Base-by-base conservation (phyloP, 2,888 invertebrate species). In the Adela reaumurella region DNA sequence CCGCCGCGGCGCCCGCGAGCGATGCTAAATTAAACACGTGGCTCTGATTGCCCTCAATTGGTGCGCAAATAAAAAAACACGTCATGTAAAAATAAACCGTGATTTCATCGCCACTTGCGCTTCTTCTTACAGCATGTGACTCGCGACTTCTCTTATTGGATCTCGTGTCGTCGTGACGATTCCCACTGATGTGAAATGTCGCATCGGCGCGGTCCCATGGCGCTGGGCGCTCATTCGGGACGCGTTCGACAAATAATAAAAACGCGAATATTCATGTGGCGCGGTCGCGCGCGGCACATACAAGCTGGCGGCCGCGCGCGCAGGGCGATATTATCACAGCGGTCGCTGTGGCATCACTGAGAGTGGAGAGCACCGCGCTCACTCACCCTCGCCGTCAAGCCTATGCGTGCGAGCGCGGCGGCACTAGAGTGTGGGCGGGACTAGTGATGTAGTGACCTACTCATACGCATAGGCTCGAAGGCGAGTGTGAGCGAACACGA, bases 31-130 rank as follows among this genome's bases (percentile, higher is more conserved):
- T 67, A 62, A 74, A 74, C 78, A 77, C 78, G 78, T 78, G 77
- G 70, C 74, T 63, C 59, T 78, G 77, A 78, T 78, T 77, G 78
- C 70, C 76, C 77, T 64, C 78, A 78, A 78, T 78, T 78, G 78
- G 76, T 74, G 73, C 69, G 63, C 76, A 71, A 78, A 78, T 78
- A 77, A 78, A 78, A 78, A 78, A 77, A 77, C 77, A 76, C 76
- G 68, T 70, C 70, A 72, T 72, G 72, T 71, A 74, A 77, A 78
- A 78, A 78, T 78, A 78, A 35, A 69, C 76, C 72, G 77, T 78
- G 78, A 78, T 78, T 78, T 77, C 77, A 78, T 78, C 66, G 58
- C 35, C 14, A 35, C 35, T 35, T 35, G 35, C 57, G 58, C 19
- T 17, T 19, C 48, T 19, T 48, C 42, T 14, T 49, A 46, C 63